A percentile compares a stretch with the other conserved stretches of the same genome.
Conservation (phyloP, 2,797 vertebrate genomes). For the Pantherophis alleghaniensis region DNA sequence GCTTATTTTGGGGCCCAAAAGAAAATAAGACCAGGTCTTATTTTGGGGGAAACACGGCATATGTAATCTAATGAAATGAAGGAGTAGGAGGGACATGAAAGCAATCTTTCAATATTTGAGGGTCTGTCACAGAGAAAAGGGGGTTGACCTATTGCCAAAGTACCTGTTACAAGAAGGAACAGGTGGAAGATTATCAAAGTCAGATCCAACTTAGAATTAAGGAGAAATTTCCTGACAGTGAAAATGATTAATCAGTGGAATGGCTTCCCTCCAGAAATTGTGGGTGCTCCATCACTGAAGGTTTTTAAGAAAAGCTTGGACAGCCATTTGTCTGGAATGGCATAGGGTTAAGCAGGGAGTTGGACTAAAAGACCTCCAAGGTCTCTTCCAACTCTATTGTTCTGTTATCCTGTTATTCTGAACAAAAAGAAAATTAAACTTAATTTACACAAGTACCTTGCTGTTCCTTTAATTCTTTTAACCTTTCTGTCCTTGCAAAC, state of each 20-base stretch:
- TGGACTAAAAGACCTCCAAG: neutral
- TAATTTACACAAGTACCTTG: neutral
- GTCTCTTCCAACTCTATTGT: neutral
- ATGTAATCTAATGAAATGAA: neutral
- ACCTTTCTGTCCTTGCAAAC: neutral
- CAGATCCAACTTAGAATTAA: neutral
- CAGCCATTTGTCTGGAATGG: neutral
- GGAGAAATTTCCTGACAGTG: neutral
- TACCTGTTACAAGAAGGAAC: neutral
- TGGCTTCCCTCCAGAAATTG: neutral
- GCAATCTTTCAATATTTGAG: neutral
- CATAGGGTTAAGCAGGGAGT: neutral
- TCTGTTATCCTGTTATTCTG: neutral
- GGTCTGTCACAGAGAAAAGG: neutral
- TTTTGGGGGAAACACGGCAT: too few species aligned
- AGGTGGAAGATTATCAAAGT: neutral
- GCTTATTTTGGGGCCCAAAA: too few species aligned
- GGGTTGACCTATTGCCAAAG: neutral
- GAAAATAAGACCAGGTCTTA: too few species aligned
- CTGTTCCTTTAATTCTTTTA: neutral
- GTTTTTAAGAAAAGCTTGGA: neutral
- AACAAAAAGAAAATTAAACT: neutral
- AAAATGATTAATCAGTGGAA: neutral
- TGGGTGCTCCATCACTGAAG: neutral
- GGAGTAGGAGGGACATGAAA: neutral